These are phyloP conservation scores for Aleiodes leptofemur DNA, from an alignment of 2,888 invertebrate genomes.

Conservation along the genomic window DNA sequence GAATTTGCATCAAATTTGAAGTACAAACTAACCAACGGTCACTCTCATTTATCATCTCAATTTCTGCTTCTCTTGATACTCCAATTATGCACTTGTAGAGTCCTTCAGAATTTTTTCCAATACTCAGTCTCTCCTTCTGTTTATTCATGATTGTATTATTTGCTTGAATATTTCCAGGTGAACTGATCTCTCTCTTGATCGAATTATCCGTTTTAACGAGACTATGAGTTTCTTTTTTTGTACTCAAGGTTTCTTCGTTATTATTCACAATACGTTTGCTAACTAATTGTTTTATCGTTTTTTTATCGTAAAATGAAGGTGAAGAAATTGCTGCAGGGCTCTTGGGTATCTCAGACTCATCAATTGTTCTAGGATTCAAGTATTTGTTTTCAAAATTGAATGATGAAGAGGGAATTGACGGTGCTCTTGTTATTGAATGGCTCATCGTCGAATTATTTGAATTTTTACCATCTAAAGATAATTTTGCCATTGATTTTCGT, in stretches of 20 bases:
- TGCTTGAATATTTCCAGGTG: not conserved
- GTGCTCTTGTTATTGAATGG: not conserved
- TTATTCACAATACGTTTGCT: not conserved
- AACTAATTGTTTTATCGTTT: not conserved
- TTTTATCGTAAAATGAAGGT: slow-evolving; percentile 7
- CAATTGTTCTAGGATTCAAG: not conserved
- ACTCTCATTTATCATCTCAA: slow-evolving; percentile 68
- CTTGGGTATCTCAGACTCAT: not conserved
- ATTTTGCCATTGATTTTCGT: slow-evolving; percentile 51
- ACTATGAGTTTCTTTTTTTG: not conserved
- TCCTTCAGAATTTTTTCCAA: slow-evolving; percentile 66
- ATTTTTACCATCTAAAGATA: slow-evolving; percentile 63
- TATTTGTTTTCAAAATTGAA: slow-evolving; percentile 2
- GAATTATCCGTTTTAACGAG: not conserved
- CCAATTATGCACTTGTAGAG: slow-evolving; percentile 68
- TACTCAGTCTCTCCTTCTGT: slow-evolving; percentile 57
- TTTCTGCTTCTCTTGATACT: slow-evolving; percentile 63
- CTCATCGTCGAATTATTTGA: slow-evolving; percentile 8
- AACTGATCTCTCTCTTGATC: slow-evolving; percentile 11
- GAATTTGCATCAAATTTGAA: slow-evolving; percentile 63
- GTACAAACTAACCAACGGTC: slow-evolving; percentile 68
- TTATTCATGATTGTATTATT: slow-evolving; percentile 28
- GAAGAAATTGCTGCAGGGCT: not conserved
- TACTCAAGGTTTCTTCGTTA: not conserved
- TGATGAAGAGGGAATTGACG: not conserved